Base-by-base conservation (phyloP, 2,113 vertebrate species). In the Calyptommatus sinebrachiatus region DNA sequence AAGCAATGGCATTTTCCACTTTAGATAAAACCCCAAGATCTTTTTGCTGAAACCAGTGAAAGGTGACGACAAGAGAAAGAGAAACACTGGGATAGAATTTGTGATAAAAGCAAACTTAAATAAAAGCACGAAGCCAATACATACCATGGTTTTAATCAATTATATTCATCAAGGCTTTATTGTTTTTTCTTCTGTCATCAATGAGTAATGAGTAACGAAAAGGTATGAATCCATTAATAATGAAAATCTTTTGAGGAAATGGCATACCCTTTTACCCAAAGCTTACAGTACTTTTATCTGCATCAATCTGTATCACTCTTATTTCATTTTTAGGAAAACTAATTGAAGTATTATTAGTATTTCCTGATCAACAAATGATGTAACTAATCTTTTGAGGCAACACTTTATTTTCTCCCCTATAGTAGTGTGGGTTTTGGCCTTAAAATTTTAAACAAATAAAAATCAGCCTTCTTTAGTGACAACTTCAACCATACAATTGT, bases 401-500 rank as follows among this genome's bases (percentile, higher is more conserved):
- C 10, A 82, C 79, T 79, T 77, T 73, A 77, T 67, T 76, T 80
- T 77, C 87, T 84, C 71, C 87, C 87, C 88, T 80, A 81, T 70
- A 80, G 69, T 77, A 78, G 85, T 92, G 89, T 94, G 73, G 86
- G 89, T 86, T 87, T 88, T 89, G 67, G 77, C 85, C 73, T 85
- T 71, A 80, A 72, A 86, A 88, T 78, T 80, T 85, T 88, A 91
- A 90, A 83, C 80, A 86, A 92, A 88, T 84, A 91, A 89, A 91
- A 85, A 69, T 71, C 63, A 88, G n/a, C 24, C 85, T 91, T 87
- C 85, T 91, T 84, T 81, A 81, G 14, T 71, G 83, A 8, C 84
- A 82, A 73, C 78, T 82, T 62, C 0, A 1, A 41, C 45, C 71
- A 81, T 67, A 29, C 48, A 83, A 81, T 85, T 78, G 78, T 86